Evolutionary conservation across 2,888 invertebrate genomes (phyloP), one percentile per base, ranked within the genome.

Genomic region (Coleophora deauratella): DNA sequence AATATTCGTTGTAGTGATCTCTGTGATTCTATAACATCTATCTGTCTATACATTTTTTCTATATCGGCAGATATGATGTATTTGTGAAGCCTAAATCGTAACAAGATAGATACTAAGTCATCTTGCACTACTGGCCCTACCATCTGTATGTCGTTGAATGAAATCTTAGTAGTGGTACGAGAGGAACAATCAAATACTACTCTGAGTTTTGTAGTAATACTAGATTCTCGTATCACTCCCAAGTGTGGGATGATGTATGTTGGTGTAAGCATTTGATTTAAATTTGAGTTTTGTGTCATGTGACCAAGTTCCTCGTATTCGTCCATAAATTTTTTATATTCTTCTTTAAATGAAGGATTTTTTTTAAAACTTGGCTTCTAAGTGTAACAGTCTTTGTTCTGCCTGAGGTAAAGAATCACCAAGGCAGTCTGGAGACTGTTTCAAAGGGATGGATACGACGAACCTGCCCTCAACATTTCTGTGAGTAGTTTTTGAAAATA

Each of bases 1-100:
- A 62, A 36, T 0, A 64, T 62, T 27, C 52, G 36, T 33, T 65
- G 66, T 7, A 54, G 45, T 12, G 49, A 35, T 7, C 54, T 33
- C 28, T 60, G 47, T 7, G 51, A 42, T 1, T 40, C 36, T 21
- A 49, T 14, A n/a, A 61, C 41, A 7, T 45, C 28, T 10, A 54
- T 43, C 39, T 57, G 54, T 0, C 62, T 38, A 38, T 52, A 62
- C 56, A 62, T 59, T 40, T 49, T 47, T 9, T 40, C 40, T 0
- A 47, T 12, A 27, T 47, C 47, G 0, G 42, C 45, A 14, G 43
- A 44, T 2, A 40, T 36, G 1, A 51, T 53, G 31, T 51, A 44
- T 28, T 40, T 45, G 42, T 55, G 40, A 15, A 44, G 38, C 11
- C 55, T 14, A 40, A 57, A 56, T 10, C 53, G 40, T n/a, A 54